Base-by-base conservation (phyloP, 2,888 invertebrate species). In the Pterobdella sp. region DNA sequence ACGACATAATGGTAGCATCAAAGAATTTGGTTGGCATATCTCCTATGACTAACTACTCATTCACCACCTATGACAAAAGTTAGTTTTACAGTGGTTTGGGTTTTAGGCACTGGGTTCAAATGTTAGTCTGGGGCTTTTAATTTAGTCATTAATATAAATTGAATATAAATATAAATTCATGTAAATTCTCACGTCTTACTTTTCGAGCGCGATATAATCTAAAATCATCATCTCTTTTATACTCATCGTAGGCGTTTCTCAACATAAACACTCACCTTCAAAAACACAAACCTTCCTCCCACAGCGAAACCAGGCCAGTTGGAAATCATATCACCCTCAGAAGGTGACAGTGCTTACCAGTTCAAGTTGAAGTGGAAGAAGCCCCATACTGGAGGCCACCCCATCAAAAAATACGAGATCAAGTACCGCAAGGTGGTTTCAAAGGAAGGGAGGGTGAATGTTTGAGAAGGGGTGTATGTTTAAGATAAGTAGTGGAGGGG, bases 381-480 rank as follows among this genome's bases (percentile, higher is more conserved):
- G 64, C 79, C 79, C 18, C 68, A 75, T 49, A 77, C 78, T 32
- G 79, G 79, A 1, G 79, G 79, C 1, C 65, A 73, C 14, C 77
- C 76, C 4, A 78, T 79, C 72, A 75, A 69, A 31, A 75, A 77
- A 68, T 79, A 79, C 71, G 68, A 72, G 56, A 76, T 79, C 69
- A 75, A 74, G 52, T 77, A 76, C 74, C 32, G 76, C 22, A 69
- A 71, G 77, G 79, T 79, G 71, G 37, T 74, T 74, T 49, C 3
- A 26, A 14, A 29, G 1, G 26, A 29, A 31, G n/a, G 1, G 32
- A 56, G 0, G n/a, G 4, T n/a, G n/a, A n/a, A n/a, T n/a, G n/a
- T n/a, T n/a, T n/a, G n/a, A n/a, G 60, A 26, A 14, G 60, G 4
- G 60, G 60, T 56, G 49, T 22, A 42, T 14, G n/a, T n/a, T n/a